phyloP scores from a whole-genome alignment of 2,797 vertebrate genomes.

The Xyrichtys novacula region DNA sequence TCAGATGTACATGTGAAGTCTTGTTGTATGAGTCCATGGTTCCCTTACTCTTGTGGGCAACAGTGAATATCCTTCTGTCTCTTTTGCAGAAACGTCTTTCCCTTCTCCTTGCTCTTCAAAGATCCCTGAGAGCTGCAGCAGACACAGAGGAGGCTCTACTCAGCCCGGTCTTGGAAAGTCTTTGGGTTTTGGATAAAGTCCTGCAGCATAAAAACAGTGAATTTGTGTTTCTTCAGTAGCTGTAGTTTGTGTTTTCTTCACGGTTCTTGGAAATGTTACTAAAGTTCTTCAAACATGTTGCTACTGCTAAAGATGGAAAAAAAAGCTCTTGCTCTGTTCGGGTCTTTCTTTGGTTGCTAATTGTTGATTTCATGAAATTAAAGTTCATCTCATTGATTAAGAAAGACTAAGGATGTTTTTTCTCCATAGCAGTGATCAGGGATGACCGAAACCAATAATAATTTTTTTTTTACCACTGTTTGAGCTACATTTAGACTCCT shows the following conservation, averaged over 20 bases:
- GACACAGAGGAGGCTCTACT: not conserved
- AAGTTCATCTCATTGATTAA: too few species aligned
- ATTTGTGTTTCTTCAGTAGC: not conserved
- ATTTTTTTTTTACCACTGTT: too few species aligned
- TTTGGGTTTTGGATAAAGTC: slow-evolving; percentile 9
- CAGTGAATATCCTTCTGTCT: slow-evolving; percentile 12
- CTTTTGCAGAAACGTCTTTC: slow-evolving; percentile 68
- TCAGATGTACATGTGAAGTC: too few species aligned
- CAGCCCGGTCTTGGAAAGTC: not conserved
- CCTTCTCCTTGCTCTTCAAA: slow-evolving; percentile 59
- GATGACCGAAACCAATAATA: too few species aligned
- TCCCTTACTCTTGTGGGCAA: not conserved
- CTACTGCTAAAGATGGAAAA: not conserved
- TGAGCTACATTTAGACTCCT: too few species aligned
- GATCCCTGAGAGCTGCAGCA: not conserved
- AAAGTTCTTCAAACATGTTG: not conserved
- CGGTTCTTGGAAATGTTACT: not conserved
- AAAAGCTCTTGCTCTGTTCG: too few species aligned
- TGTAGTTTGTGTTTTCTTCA: not conserved
- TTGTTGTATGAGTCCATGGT: too few species aligned
- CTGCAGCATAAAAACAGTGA: too few species aligned
- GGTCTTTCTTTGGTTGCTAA: too few species aligned
- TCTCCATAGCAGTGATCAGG: too few species aligned
- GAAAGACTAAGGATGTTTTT: too few species aligned
- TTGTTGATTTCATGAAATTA: too few species aligned